A percentile compares a stretch with the other conserved stretches of the same genome.
These are phyloP conservation scores for Micromesistius poutassou DNA, from an alignment of 2,797 vertebrate species.

Conservation along the genomic window DNA sequence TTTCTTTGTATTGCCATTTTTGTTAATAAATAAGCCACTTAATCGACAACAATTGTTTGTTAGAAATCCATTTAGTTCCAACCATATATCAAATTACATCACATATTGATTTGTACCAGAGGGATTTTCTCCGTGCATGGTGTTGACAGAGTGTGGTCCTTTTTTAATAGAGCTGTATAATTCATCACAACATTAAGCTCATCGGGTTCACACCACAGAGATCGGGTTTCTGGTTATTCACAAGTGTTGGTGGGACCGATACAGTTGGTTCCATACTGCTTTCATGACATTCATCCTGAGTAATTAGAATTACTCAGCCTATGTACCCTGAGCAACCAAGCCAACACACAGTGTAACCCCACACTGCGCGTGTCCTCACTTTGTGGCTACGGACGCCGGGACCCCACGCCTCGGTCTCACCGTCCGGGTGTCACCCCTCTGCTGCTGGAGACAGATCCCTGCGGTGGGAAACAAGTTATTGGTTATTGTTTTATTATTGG, in stretches of 20 bases:
- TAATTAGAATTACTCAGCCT: no score
- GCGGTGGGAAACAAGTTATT: slow-evolving; percentile 42
- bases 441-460: slow-evolving; percentile 18
- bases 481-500: neutral
- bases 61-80: neutral
- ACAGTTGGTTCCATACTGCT: neutral
- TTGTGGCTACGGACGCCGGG: slow-evolving; percentile 21
- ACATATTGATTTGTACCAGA: no score
- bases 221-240: no score
- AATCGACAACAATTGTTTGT: neutral
- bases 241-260: neutral
- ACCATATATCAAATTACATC: neutral
- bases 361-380: neutral
- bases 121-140: neutral
- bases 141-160: neutral
- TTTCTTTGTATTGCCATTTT: slow-evolving; percentile 39
- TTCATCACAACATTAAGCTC: no score
- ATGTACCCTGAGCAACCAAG: neutral
- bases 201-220: no score
- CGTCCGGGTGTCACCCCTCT: slow-evolving; percentile 27
- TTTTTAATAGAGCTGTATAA: no score
- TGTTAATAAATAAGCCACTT: slow-evolving; percentile 4
- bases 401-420: slow-evolving; percentile 21
- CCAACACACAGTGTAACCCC: neutral
- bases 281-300: neutral